Evolutionary conservation across 2,888 invertebrate species (phyloP).

Genomic region (Oscheius onirici): DNA sequence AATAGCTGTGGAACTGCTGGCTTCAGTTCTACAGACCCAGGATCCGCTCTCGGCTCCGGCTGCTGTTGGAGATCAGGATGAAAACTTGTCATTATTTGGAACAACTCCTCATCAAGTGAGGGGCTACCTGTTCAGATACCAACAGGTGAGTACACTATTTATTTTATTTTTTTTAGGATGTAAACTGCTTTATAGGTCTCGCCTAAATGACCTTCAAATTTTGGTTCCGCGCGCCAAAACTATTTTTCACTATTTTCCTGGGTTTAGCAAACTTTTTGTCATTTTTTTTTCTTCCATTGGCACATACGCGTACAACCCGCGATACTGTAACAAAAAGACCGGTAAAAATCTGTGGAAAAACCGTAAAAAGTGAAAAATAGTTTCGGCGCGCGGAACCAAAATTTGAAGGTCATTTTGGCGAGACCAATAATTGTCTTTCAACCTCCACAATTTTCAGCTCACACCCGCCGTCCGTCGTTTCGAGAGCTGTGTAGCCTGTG

Average conservation of each 20-base stretch:
- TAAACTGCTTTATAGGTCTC: too few relatives aligned
- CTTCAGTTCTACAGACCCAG: slow-evolving; percentile 87
- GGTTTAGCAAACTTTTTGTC: too few relatives aligned
- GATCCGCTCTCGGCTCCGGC: slow-evolving; percentile 74
- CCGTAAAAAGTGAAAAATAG: too few relatives aligned
- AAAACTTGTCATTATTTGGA: slow-evolving; percentile 58
- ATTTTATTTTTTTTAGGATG: background rate
- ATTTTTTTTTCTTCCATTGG: background rate
- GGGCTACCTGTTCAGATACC: slow-evolving; percentile 85
- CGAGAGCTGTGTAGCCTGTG: slow-evolving; percentile 91
- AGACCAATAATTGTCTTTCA: background rate
- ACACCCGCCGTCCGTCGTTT: slow-evolving; percentile 87
- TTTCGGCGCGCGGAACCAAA: too few relatives aligned
- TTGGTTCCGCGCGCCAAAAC: too few relatives aligned
- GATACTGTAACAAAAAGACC: too few relatives aligned
- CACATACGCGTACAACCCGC: too few relatives aligned
- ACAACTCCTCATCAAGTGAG: slow-evolving; percentile 78
- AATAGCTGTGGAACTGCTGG: slow-evolving; percentile 88
- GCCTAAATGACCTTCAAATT: too few relatives aligned
- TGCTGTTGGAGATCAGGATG: slow-evolving; percentile 37
- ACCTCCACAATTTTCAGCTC: slow-evolving; percentile 75
- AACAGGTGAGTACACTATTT: slow-evolving; percentile 29
- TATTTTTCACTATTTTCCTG: too few relatives aligned
- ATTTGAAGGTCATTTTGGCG: too few relatives aligned
- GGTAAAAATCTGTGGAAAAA: too few relatives aligned